Evolutionary conservation across 2,113 vertebrate genomes (phyloP).

Genomic region (Porphyrio hochstetteri): DNA sequence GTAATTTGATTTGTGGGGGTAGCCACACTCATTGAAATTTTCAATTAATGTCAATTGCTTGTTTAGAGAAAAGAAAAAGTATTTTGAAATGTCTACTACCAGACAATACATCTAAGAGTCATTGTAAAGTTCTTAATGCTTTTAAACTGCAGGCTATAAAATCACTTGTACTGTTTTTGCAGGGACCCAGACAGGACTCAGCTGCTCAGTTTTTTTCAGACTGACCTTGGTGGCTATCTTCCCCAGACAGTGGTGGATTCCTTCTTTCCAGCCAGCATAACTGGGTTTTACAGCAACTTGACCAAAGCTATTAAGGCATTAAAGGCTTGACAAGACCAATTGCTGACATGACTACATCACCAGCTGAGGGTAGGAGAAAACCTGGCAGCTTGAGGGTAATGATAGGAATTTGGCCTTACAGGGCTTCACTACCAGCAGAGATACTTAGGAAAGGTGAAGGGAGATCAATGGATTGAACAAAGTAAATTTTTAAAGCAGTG

Average conservation of each 20-base stretch:
- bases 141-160: background rate
- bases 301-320: conserved; percentile 80
- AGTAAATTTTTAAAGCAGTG: background rate
- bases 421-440: background rate
- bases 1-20: background rate
- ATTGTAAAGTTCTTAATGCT: background rate
- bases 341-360: background rate
- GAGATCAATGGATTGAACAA: background rate
- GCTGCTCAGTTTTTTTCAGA: conserved; percentile 92
- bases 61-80: background rate
- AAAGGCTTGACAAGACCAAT: conserved; percentile 49
- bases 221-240: conserved; percentile 89
- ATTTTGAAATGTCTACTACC: background rate
- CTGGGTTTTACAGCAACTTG: conserved; percentile 88
- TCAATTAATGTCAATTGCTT: background rate
- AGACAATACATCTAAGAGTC: background rate
- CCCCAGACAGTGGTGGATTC: conserved; percentile 91
- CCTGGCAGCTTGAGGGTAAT: background rate
- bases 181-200: conserved; percentile 87
- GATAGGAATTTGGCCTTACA: background rate
- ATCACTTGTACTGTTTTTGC: background rate
- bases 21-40: background rate
- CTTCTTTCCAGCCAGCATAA: conserved; percentile 93
- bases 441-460: background rate
- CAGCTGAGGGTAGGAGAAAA: background rate